Base-by-base conservation (phyloP, 2,888 invertebrate genomes). In the Octonoba sinensis region DNA sequence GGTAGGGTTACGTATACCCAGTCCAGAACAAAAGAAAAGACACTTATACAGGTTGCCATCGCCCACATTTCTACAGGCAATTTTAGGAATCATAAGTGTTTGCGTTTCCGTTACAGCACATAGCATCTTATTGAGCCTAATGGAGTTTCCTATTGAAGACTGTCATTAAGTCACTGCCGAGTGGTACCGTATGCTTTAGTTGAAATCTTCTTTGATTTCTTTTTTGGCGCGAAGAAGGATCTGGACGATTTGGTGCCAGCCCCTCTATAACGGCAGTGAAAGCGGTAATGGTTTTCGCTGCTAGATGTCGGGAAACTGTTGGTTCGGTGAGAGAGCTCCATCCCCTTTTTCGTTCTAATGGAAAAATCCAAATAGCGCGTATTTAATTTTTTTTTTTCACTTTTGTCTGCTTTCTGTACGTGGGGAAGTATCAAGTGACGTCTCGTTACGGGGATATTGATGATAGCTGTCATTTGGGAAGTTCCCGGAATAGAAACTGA, bases 61-160 rank as follows among this genome's bases (percentile, higher is more conserved):
- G 36, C 36, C 36, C 36, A 36, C 36, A 36, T 36, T 11, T 36
- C 36, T 36, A 36, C 36, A 36, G 36, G 36, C 36, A 36, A 36
- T 36, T 36, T 36, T 36, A 36, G 36, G 36, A 36, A 36, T 8
- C 36, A 36, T 36, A 77, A 79, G 78, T 79, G 72, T 79, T 66
- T 72, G 72, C 59, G 78, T 79, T 79, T 72, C 77, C 77, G 70
- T 77, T 77, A 70, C 65, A 27, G 65, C 65, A 36, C 46, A 49
- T 64, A 70, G 36, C 71, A 27, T 65, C 78, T 72, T 79, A 79
- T 79, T 79, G 78, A 44, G 60, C 8, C 20, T 75, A 75, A 75
- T 75, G 75, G 75, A 54, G 51, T 27, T 36, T 44, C 15, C 60
- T 36, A 36, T 60, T 16, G 51, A 75, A 60, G 60, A 75, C 75